Base-by-base conservation (phyloP, 2,888 invertebrate species). In the Mesorhabditis sp. region DNA sequence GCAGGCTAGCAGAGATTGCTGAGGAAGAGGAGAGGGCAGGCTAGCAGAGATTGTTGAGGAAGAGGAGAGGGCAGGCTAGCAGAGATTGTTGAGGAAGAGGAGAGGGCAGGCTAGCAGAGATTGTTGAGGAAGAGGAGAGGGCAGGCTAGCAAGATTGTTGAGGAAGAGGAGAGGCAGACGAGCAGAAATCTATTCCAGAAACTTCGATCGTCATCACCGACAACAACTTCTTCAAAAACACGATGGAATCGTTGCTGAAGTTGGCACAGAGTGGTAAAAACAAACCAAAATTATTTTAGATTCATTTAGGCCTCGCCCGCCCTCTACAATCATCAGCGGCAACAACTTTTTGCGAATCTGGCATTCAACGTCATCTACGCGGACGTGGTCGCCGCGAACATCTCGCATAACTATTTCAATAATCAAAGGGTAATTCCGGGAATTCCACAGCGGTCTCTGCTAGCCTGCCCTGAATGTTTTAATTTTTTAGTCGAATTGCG, bases 401-500 rank as follows among this genome's bases (percentile, higher is more conserved):
- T 50, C n/a, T 50, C 58, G 7, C n/a, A 50, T 50, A 50, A 50
- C n/a, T n/a, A 13, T 50, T n/a, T 50, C 58, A 13, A 50, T n/a
- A 50, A 50, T 50, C 58, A 50, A 50, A 10, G n/a, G 58, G 58
- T 50, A n/a, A 50, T 28, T 28, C 28, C 28, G 28, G 28, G 28
- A 28, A 28, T 28, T 28, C 28, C 28, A 28, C 28, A 28, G 2
- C 28, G 28, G 28, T 28, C 28, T 28, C 28, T 28, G 28, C 28
- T 28, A 28, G 28, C 28, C 28, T 28, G 28, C 28, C 28, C 28
- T 28, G 28, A 28, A 28, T 28, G 28, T 28, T 28, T 28, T 28
- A n/a, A 50, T 10, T 50, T 13, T 50, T 50, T n/a, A 50, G 58
- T 50, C 58, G n/a, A 50, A 50, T n/a, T 50, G 58, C n/a, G 58